phyloP scores from a whole-genome alignment of 2,888 invertebrate species.

The Thymelicus acteon region DNA sequence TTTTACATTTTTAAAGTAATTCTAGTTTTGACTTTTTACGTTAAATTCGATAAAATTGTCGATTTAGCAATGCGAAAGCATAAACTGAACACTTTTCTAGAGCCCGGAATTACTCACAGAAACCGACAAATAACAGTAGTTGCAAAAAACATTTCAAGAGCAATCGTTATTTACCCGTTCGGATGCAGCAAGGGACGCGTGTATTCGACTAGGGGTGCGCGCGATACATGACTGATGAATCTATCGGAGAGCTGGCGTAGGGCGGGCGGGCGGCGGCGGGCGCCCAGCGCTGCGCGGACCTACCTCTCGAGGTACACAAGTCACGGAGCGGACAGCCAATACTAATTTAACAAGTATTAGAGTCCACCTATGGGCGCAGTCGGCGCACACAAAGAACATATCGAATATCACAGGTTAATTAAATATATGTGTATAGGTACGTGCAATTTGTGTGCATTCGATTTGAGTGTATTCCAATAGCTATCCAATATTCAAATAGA shows the following conservation, averaged over 20 bases:
- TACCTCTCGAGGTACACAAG: not conserved
- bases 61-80: no score
- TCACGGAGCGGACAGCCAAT: not conserved
- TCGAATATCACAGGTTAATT: not conserved
- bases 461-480: not conserved
- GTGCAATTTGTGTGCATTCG: not conserved
- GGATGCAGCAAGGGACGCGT: slow-evolving; percentile 6
- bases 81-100: not conserved
- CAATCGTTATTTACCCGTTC: not conserved
- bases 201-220: not conserved
- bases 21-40: no score
- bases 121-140: not conserved
- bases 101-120: not conserved
- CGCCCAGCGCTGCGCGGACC: not conserved
- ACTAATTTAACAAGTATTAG: not conserved
- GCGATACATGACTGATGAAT: slow-evolving; percentile 30
- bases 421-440: not conserved
- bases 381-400: not conserved
- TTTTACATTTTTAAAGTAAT: no score
- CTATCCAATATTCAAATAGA: no score
- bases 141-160: not conserved
- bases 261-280: slow-evolving; percentile 13
- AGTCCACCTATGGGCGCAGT: not conserved
- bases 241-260: slow-evolving; percentile 5
- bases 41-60: no score